Base-by-base conservation (phyloP, 2,797 vertebrate genomes). In the Odontamblyopus rebecca region DNA sequence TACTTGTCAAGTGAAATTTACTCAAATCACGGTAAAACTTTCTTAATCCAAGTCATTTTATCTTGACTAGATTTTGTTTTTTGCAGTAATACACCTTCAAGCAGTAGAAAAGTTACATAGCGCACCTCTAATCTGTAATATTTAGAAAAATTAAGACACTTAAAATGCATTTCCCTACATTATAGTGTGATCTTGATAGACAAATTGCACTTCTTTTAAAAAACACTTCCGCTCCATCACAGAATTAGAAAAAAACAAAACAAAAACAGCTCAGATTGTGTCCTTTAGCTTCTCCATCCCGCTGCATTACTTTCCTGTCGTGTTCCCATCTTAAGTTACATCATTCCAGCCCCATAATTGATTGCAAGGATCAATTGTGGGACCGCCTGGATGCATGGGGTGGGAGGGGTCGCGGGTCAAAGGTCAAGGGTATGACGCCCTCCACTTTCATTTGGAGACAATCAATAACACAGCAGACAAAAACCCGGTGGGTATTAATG, bases 311-410 rank as follows among this genome's bases (percentile, higher is more conserved):
- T 66, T 64, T 72, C 1, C 29, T 63, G 56, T 35, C n/a, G 19
- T 19, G 30, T 23, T 50, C 9, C 53, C 59, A 51, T 83, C 78
- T 85, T 73, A 19, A 32, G 53, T 90, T 72, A 68, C 72, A 61
- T 63, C 32, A 50, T 62, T 73, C 66, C 26, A n/a, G 74, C 73
- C 72, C 79, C 68, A 70, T 61, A 13, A 90, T 87, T 84, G 91
- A 91, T 89, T 67, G 61, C 30, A 72, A 44, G 19, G n/a, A 79
- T 86, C 76, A 71, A 68, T 81, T 78, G 67, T 48, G 13, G 62
- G 68, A 60, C 32, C 80, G 67, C 73, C 44, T 75, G 78, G 26
- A 41, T 70, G 65, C 62, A 67, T 70, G 75, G 67, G 59, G 26
- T 59, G 57, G 61, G 18, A 65, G 27, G 51, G 54, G 41, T 11